Evolutionary conservation across 2,888 invertebrate genomes (phyloP), one percentile per base, ranked within the genome.

Genomic region (Merodon equestris): DNA sequence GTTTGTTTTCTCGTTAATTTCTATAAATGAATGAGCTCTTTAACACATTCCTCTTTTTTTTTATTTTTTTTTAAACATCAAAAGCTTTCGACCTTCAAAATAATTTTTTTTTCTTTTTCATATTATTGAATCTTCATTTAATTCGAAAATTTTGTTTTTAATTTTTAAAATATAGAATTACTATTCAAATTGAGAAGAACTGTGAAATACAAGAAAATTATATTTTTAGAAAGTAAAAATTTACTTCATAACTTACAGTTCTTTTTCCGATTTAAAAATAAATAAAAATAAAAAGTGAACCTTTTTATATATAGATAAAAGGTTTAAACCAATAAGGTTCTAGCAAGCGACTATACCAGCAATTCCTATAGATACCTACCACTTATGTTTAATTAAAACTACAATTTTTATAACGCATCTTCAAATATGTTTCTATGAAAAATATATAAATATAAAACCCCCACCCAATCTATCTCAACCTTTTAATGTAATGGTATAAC

Each of bases 181-280:
- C 9, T 40, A 40, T 54, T n/a, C 51, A n/a, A 44, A 47, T 48
- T 51, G 19, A 48, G 66, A 77, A 58, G 77, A 72, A 77, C 77
- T 77, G 77, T 77, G 77, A 63, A 48, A 12, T 60, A 67, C 50
- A 51, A 40, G 19, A 10, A 57, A 36, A 51, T 38, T 13, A n/a
- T 10, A 27, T 34, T 38, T 38, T 19, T 14, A 50, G 27, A 61
- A 68, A 63, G 56, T 47, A 68, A 67, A 67, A 71, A 77, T 77
- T 77, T 77, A 77, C 77, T 77, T 77, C 77, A 77, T 77, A 77
- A 77, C 77, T 77, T 77, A 77, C 77, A 77, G 72, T 77, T 77
- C 77, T 77, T 77, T 77, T 72, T 67, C 51, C n/a, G 27, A 66
- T 76, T 76, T 66, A 61, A 72, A 38, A 56, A 51, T 7, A 15